Conservation (phyloP, 92 coral and sea anemone genomes). For the Siderastrea radians region DNA sequence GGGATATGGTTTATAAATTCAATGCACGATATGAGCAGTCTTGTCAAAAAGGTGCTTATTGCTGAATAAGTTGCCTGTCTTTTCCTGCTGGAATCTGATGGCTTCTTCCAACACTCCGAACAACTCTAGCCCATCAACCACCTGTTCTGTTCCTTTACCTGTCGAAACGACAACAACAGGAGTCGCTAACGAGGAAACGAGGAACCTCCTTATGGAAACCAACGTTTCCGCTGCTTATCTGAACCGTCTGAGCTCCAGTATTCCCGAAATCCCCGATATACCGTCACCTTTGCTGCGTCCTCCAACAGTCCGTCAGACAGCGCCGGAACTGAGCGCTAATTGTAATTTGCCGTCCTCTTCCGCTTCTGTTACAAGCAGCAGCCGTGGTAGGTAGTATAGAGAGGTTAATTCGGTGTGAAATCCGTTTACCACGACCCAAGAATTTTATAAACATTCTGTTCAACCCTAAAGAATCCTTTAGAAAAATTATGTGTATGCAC, state of each 20-base stretch:
- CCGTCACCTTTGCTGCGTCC: conserved; percentile 52
- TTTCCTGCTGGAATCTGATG: conserved; percentile 12
- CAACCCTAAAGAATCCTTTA: no score
- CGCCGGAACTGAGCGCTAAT: background rate
- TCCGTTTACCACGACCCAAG: no score
- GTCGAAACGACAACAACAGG: background rate
- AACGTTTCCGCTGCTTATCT: background rate
- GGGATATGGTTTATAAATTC: no score
- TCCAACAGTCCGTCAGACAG: background rate
- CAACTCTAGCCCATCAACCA: background rate
- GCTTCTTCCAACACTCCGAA: conserved; percentile 18
- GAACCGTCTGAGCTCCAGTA: background rate
- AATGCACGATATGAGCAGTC: background rate
- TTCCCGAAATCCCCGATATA: conserved; percentile 43
- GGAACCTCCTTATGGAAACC: background rate
- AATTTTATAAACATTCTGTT: no score
- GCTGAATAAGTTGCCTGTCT: background rate
- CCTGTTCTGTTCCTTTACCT: background rate
- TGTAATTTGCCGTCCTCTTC: conserved; percentile 2
- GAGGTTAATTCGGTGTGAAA: background rate
- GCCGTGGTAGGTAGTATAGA: background rate
- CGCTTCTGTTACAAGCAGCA: background rate
- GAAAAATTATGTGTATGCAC: no score
- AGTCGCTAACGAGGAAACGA: background rate
- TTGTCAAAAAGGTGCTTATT: background rate